Percentiles rank a stretch among this genome's conserved stretches.
Conservation (phyloP, 2,888 invertebrate species). For the Zonitis immaculata region DNA sequence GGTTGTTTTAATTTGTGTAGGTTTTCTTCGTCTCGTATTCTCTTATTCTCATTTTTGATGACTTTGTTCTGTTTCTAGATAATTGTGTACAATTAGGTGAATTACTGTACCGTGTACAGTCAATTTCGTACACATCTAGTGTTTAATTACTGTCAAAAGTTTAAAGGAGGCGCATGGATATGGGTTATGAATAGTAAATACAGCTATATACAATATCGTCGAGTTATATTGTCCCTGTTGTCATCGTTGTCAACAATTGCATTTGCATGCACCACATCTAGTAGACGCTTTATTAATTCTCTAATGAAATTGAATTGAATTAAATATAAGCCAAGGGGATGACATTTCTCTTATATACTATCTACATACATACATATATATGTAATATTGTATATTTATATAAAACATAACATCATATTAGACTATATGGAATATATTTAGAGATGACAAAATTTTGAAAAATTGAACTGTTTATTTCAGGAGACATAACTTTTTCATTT, state of each 20-base stretch:
- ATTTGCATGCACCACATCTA: not conserved
- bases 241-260: not conserved
- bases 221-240: too few species aligned
- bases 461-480: slow-evolving; percentile 3
- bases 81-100: slow-evolving; percentile 33
- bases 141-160: slow-evolving; percentile 29
- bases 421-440: too few species aligned
- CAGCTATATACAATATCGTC: not conserved
- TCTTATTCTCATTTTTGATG: too few species aligned
- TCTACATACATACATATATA: not conserved
- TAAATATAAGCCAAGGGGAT: not conserved
- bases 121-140: slow-evolving; percentile 25
- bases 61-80: slow-evolving; percentile 32
- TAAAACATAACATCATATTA: too few species aligned
- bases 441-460: not conserved
- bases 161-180: slow-evolving; percentile 12
- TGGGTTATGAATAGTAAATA: not conserved
- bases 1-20: slow-evolving; percentile 30
- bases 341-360: not conserved
- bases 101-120: slow-evolving; percentile 29
- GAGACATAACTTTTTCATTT: slow-evolving; percentile 4
- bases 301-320: slow-evolving; percentile 1
- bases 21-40: slow-evolving; percentile 27
- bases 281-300: slow-evolving; percentile 1
- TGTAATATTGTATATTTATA: too few species aligned